Conservation (phyloP, 2,797 vertebrate genomes). For the Pipistrellus pipistrellus region DNA sequence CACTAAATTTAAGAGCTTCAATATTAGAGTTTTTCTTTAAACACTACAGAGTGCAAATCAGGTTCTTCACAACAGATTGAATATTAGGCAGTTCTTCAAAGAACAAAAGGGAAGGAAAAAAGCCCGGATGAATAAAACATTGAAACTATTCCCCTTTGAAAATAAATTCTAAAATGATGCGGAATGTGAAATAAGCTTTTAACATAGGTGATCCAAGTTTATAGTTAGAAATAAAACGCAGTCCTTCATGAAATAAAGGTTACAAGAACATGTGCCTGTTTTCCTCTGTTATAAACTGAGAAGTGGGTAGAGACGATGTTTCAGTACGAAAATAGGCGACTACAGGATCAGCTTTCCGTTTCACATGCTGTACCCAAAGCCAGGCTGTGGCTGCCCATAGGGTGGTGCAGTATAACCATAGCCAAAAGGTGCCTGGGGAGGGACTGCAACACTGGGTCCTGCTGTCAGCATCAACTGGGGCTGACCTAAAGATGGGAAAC, state of each 20-base stretch:
- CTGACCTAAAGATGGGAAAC: slow-evolving; percentile 91
- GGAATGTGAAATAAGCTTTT: slow-evolving; percentile 97
- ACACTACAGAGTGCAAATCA: slow-evolving; percentile 99
- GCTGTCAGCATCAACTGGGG: slow-evolving; percentile 99
- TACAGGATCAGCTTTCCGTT: slow-evolving; percentile 86
- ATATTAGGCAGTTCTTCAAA: slow-evolving; percentile 90
- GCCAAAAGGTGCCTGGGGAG: slow-evolving; percentile 97
- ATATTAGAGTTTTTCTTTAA: slow-evolving; percentile 93
- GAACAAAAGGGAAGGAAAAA: slow-evolving; percentile 74
- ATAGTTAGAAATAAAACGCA: slow-evolving; percentile 94
- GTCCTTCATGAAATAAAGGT: slow-evolving; percentile 96
- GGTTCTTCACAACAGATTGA: slow-evolving; percentile 96
- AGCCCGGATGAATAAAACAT: slow-evolving; percentile 92
- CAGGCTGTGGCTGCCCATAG: slow-evolving; percentile 95
- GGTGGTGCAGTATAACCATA: slow-evolving; percentile 97
- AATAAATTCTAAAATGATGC: slow-evolving; percentile 95
- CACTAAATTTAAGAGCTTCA: slow-evolving; percentile 95
- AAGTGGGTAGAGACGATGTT: slow-evolving; percentile 95
- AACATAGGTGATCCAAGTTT: slow-evolving; percentile 92
- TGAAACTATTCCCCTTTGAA: slow-evolving; percentile 92
- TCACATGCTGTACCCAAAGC: slow-evolving; percentile 99
- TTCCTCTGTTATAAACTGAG: slow-evolving; percentile 93
- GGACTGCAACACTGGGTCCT: slow-evolving; percentile 96
- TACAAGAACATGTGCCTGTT: slow-evolving; percentile 91
- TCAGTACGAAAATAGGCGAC: slow-evolving; percentile 92